A percentile compares a stretch with the other conserved stretches of the same genome.
These are phyloP conservation scores for Dromaius novaehollandiae DNA, from an alignment of 2,113 vertebrate genomes.

Conservation along the genomic window DNA sequence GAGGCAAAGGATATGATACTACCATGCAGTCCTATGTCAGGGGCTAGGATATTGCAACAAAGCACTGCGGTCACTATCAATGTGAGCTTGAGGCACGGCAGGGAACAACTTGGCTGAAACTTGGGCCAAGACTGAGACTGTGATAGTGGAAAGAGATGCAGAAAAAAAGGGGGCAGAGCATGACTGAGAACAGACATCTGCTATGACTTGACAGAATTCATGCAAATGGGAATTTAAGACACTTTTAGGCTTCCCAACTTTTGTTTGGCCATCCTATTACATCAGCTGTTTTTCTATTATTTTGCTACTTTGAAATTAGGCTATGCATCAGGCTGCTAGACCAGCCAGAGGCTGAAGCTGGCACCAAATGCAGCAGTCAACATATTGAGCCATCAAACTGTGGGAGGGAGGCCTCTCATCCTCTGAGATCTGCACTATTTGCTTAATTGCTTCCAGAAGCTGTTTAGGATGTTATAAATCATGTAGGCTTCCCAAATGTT, in stretches of 20 bases:
- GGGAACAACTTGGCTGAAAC: neutral
- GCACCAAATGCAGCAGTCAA: neutral
- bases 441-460: constrained; percentile 8
- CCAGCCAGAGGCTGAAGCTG: neutral
- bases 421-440: neutral
- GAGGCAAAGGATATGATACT: neutral
- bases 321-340: neutral
- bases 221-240: neutral
- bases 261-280: neutral
- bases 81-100: accelerated
- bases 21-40: neutral
- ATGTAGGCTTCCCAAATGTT: neutral
- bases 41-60: neutral
- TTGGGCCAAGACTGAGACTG: neutral
- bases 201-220: neutral
- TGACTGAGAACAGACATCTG: neutral
- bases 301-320: neutral
- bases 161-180: neutral
- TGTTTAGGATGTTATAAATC: neutral
- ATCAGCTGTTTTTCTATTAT: neutral
- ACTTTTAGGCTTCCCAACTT: neutral
- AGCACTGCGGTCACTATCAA: neutral
- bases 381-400: neutral
- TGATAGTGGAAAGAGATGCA: neutral
- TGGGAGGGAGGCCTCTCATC: neutral